phyloP scores from a whole-genome alignment of 1,140 invertebrate genomes.

The Sycophila sp. region DNA sequence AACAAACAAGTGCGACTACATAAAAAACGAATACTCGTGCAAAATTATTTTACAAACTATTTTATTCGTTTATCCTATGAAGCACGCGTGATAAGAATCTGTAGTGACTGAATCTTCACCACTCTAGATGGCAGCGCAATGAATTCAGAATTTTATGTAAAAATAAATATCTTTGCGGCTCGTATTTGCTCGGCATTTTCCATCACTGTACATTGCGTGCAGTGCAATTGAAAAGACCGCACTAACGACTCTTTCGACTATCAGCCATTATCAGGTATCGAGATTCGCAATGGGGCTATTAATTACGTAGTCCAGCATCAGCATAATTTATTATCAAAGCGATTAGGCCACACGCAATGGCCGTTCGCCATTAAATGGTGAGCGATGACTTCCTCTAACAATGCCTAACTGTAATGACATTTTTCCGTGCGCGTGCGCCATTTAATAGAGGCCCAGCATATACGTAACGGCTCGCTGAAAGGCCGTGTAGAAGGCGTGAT shows the following conservation, averaged over 20 bases:
- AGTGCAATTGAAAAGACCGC: too few species aligned
- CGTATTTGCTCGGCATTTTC: too few species aligned
- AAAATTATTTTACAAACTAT: not conserved
- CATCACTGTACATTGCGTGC: too few species aligned
- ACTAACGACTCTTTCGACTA: slow-evolving; percentile 6
- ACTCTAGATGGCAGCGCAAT: not conserved
- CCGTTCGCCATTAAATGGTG: slow-evolving; percentile 4
- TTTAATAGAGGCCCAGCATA: not conserved
- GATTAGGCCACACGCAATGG: slow-evolving; percentile 11
- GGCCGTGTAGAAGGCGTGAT: not conserved
- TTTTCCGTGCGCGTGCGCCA: slow-evolving; percentile 29
- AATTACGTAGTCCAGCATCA: not conserved
- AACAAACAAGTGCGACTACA: not conserved
- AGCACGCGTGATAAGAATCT: too few species aligned
- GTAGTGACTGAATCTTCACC: not conserved
- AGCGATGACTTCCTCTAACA: slow-evolving; percentile 27
- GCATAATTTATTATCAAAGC: slow-evolving; percentile 18
- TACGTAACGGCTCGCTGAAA: slow-evolving; percentile 21
- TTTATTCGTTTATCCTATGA: not conserved
- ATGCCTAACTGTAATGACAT: slow-evolving; percentile 34
- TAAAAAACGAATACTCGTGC: not conserved
- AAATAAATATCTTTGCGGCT: too few species aligned
- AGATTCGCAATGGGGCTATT: slow-evolving; percentile 1
- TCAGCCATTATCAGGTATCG: not conserved
- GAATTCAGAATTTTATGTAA: too few species aligned